Conservation (phyloP, 2,888 invertebrate species). For the Allygus modestus region DNA sequence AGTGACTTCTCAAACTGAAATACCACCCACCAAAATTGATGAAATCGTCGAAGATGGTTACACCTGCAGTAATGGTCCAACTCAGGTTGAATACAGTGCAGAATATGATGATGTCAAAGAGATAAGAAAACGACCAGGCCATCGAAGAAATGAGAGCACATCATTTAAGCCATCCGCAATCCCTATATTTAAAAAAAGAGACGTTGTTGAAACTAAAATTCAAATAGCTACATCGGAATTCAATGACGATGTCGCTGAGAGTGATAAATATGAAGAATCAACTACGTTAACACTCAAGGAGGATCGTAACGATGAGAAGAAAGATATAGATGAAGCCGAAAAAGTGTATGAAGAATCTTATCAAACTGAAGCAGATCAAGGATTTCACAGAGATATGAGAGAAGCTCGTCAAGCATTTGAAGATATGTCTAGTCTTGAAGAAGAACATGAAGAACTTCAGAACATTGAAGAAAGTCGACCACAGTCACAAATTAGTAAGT, state of each 20-base stretch:
- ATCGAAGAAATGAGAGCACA: constrained; percentile 78
- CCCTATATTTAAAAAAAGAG: constrained; percentile 66
- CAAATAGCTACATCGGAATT: constrained; percentile 68
- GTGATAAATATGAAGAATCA: constrained; percentile 73
- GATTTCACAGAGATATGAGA: constrained; percentile 74
- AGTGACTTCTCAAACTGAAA: constrained; percentile 76
- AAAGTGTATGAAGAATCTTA: constrained; percentile 73
- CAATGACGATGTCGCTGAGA: constrained; percentile 72
- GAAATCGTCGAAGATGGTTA: constrained; percentile 64
- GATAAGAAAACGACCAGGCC: constrained; percentile 74
- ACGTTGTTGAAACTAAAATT: constrained; percentile 69
- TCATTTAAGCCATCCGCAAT: constrained; percentile 72
- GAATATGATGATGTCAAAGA: constrained; percentile 75
- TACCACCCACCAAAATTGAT: constrained; percentile 67
- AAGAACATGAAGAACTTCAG: constrained; percentile 76
- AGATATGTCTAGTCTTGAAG: constrained; percentile 70
- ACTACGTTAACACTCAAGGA: constrained; percentile 74
- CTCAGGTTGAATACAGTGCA: constrained; percentile 76
- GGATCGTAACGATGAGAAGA: constrained; percentile 75
- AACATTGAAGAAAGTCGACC: constrained; percentile 76
- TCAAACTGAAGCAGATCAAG: constrained; percentile 76
- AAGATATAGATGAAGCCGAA: constrained; percentile 75
- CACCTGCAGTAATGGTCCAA: constrained; percentile 75
- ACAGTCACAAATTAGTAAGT: constrained; percentile 73
- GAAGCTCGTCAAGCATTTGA: constrained; percentile 72